Evolutionary conservation across 2,113 vertebrate genomes (phyloP), one percentile per base, ranked within the genome.

Genomic region (Origma solitaria): DNA sequence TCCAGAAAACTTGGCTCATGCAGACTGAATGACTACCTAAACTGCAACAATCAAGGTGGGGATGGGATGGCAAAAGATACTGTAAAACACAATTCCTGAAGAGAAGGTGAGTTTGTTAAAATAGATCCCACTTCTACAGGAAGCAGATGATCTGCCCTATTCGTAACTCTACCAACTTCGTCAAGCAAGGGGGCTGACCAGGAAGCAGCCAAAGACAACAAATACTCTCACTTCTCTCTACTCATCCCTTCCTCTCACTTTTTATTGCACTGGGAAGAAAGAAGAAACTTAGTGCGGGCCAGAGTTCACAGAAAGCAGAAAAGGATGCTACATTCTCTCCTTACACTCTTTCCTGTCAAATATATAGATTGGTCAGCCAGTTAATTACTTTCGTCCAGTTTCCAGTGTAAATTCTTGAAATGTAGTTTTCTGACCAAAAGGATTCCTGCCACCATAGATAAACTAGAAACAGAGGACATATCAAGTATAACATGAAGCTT

Each of bases 401-500:
- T 38, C 23, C 33, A 81, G 6, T 7, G 33, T 9, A n/a, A 85
- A 44, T 38, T 53, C 23, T 53, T 68, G 31, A 77, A 81, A 60
- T 10, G 23, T 6, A 47, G 16, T 50, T 81, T 44, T 49, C 38
- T 72, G 49, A 53, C 31, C n/a, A 57, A 62, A 81, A 57, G 11
- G 11, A 66, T 77, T 85, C 38, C 44, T 95, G 44, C 10, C 31
- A 68, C 58, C 37, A 45, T 1, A 66, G 37, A 33, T 20, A 70
- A 83, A 79, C 21, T n/a, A 77, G 37, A 80, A 80, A 50, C 16
- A 60, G 28, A 76, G 90, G 15, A 44, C 2, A 28, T 8, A 42
- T 5, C 3, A 27, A 33, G 10, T 37, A 27, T 40, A 71, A 53
- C 2, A 84, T 3, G 2, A 38, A 53, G 4, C n/a, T 45, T 0